phyloP scores from a whole-genome alignment of 2,888 invertebrate genomes.

The Pammene fasciana region DNA sequence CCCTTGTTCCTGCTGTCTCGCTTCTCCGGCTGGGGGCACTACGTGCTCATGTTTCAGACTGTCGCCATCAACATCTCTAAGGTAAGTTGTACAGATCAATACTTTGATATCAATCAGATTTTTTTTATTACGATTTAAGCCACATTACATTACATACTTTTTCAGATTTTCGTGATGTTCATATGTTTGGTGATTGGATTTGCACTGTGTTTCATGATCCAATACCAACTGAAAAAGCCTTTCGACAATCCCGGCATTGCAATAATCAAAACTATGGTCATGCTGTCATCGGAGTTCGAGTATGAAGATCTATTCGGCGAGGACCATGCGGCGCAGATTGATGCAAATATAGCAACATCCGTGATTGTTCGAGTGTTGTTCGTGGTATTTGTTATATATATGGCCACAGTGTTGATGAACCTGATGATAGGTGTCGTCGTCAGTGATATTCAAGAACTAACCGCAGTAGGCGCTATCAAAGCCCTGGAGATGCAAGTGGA shows the following conservation, averaged over 20 bases:
- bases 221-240: slow-evolving; percentile 53
- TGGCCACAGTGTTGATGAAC: slow-evolving; percentile 62
- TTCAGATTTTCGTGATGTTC: slow-evolving; percentile 53
- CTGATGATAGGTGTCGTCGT: slow-evolving; percentile 64
- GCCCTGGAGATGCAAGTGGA: slow-evolving; percentile 59
- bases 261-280: slow-evolving; percentile 61
- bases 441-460: slow-evolving; percentile 59
- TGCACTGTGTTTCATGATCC: slow-evolving; percentile 59
- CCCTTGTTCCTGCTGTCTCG: slow-evolving; percentile 61
- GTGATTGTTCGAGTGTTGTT: slow-evolving; percentile 54
- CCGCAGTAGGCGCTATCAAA: slow-evolving; percentile 52
- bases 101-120: too few relatives aligned
- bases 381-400: slow-evolving; percentile 57
- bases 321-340: slow-evolving; percentile 37
- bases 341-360: slow-evolving; percentile 47
- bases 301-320: slow-evolving; percentile 55
- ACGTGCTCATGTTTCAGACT: slow-evolving; percentile 65
- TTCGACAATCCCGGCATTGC: slow-evolving; percentile 57
- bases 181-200: slow-evolving; percentile 62
- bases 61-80: slow-evolving; percentile 57
- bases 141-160: slow-evolving; percentile 23
- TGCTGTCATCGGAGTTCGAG: slow-evolving; percentile 68
- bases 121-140: too few relatives aligned
- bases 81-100: background rate
- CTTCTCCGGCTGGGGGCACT: slow-evolving; percentile 60